Conservation (phyloP, 2,113 vertebrate genomes). For the Gobio gobio region DNA sequence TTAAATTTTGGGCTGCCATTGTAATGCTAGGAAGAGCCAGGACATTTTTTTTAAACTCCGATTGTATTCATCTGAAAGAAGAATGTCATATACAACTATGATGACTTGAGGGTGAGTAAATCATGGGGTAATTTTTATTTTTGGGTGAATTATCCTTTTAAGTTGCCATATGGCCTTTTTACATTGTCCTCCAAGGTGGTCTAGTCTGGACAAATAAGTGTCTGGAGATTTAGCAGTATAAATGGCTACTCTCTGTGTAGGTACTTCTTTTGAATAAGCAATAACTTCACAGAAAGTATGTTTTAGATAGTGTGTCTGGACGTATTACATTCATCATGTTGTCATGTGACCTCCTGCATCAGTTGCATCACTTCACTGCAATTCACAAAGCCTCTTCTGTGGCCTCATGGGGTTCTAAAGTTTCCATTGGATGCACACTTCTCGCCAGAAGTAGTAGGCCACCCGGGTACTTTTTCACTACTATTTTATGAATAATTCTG, state of each 20-base stretch:
- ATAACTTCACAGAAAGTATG: too few species aligned
- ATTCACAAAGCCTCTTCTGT: background rate
- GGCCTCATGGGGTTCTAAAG: background rate
- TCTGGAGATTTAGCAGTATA: background rate
- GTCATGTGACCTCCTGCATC: background rate
- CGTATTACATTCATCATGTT: background rate
- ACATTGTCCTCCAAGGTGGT: background rate
- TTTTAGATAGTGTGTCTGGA: too few species aligned
- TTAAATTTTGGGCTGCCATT: too few species aligned
- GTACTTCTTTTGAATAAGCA: background rate
- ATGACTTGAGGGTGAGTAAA: too few species aligned
- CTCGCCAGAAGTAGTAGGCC: background rate
- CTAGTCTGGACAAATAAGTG: background rate
- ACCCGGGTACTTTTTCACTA: background rate
- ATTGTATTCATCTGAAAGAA: too few species aligned
- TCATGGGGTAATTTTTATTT: too few species aligned
- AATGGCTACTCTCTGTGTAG: background rate
- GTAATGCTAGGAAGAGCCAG: too few species aligned
- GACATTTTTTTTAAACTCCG: too few species aligned
- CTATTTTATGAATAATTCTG: background rate
- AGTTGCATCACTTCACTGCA: background rate
- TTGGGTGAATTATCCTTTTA: background rate
- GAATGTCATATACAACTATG: too few species aligned
- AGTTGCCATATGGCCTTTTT: background rate
- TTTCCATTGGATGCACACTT: background rate